phyloP scores from a whole-genome alignment of 2,797 vertebrate genomes.

The Enteromius afrohamiltoni region DNA sequence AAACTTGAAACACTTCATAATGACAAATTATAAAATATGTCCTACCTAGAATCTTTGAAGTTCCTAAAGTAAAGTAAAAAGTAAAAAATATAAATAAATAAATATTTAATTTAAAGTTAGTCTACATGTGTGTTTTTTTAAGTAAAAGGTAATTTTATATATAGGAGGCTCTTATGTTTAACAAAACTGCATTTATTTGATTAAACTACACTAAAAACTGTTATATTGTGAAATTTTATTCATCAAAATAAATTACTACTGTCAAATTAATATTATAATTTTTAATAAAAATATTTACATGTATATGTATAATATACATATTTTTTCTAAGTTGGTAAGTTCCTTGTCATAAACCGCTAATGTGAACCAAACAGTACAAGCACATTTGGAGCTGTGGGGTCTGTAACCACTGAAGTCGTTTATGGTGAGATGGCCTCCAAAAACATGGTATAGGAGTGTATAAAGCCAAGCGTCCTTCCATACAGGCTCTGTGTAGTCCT shows the following conservation, averaged over 20 bases:
- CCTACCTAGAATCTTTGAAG: no score
- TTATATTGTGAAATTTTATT: not conserved
- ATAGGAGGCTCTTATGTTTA: not conserved
- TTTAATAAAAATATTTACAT: not conserved
- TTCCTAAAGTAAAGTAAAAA: no score
- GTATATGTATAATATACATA: not conserved
- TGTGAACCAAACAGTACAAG: not conserved
- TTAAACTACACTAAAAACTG: not conserved
- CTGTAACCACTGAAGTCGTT: conserved; percentile 8
- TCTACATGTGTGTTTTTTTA: not conserved
- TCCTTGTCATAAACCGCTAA: not conserved
- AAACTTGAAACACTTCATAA: not conserved
- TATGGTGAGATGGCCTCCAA: conserved; percentile 20
- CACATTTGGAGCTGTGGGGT: conserved; percentile 7
- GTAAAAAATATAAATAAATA: not conserved
- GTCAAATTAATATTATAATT: not conserved
- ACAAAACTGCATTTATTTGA: not conserved
- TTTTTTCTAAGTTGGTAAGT: not conserved
- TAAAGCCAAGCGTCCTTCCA: conserved; percentile 34
- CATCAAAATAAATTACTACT: not conserved
- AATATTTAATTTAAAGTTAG: not conserved
- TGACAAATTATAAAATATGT: not conserved
- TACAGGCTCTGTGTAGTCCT: conserved; percentile 55
- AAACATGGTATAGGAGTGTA: conserved; percentile 25
- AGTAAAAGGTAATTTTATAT: not conserved